Evolutionary conservation across 2,888 invertebrate genomes (phyloP), one percentile per base, ranked within the genome.

Genomic region (Actias luna): DNA sequence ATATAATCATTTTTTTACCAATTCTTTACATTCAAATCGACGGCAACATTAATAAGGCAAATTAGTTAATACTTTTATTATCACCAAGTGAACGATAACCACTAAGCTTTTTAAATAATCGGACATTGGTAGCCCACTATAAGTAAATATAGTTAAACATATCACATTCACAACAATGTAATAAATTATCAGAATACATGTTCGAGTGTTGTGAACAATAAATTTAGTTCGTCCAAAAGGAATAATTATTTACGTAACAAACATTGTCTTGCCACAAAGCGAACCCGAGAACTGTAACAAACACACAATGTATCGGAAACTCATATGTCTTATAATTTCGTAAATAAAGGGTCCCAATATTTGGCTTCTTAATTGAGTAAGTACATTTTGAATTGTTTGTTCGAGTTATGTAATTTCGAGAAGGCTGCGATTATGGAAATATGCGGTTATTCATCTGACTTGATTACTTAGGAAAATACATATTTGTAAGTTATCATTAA

Each of bases 211-310:
- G 55, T 59, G 50, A 63, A 59, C 63, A 52, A 63, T 63, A 63
- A 63, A 59, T 63, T 55, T 59, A 14, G 36, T 63, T 42, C 52
- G 31, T 25, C 25, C 39, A 55, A n/a, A 59, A 52, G 52, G 63
- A 55, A 59, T 60, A 63, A 63, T 59, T 59, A 63, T 59, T 63
- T 63, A 63, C 59, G 59, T 52, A 63, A 59, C 63, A 55, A 63
- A 59, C 63, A 55, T 36, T 52, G 63, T 59, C 50, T 36, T 33
- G 31, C n/a, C 39, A 36, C 39, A 59, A 35, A 39, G 33, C 42
- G 58, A 33, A 59, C 58, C 31, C 35, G 57, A 58, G 31, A 33
- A 16, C 22, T 55, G 46, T 58, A 50, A 50, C 62, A 36, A 25
- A 14, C 35, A 14, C 50, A 59, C 59, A 39, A 22, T 33, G 61